Conservation (phyloP, 2,797 vertebrate genomes). For the Phyllotis vaccarum region DNA sequence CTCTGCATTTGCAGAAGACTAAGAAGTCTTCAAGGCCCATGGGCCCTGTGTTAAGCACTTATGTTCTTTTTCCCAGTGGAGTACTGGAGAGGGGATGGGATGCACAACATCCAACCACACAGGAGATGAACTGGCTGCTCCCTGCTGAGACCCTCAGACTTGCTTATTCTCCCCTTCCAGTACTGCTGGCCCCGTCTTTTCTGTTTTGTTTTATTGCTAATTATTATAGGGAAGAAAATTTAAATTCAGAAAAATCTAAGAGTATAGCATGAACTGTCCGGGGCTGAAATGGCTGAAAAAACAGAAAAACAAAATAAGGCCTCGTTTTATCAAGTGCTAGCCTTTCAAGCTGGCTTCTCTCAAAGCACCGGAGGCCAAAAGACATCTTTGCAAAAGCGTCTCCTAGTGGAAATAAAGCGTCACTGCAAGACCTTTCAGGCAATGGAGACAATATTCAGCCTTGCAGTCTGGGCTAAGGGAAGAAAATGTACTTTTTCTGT, state of each 20-base stretch:
- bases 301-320: not conserved
- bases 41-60: not conserved
- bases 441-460: not conserved
- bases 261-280: not conserved
- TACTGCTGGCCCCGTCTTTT: not conserved
- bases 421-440: not conserved
- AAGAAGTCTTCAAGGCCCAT: not conserved
- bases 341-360: not conserved
- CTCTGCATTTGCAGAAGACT: not conserved
- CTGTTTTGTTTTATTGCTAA: not conserved
- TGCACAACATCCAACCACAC: not conserved
- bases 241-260: not conserved
- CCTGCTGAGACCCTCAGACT: not conserved
- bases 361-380: not conserved
- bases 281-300: not conserved
- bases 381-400: not conserved
- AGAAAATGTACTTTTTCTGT: not conserved
- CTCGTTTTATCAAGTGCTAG: not conserved
- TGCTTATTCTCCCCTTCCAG: not conserved
- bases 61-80: not conserved
- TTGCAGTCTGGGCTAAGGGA: not conserved
- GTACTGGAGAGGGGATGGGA: not conserved
- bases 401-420: not conserved
- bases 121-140: not conserved
- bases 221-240: not conserved